phyloP scores from a whole-genome alignment of 2,113 vertebrate genomes.

The Phalacrocorax aristotelis region DNA sequence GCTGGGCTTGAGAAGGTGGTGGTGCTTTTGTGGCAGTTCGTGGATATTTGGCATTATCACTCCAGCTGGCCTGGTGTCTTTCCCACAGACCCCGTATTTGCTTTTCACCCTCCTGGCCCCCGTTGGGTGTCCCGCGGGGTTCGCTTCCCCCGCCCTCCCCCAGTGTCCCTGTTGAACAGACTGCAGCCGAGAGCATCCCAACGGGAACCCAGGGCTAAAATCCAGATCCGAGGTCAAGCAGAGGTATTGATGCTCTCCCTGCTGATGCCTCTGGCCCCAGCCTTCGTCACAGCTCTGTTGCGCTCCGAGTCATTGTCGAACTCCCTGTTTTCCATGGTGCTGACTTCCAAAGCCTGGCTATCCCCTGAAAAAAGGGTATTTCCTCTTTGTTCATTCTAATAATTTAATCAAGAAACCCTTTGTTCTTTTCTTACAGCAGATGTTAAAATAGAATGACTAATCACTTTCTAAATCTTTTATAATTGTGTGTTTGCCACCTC shows the following conservation, averaged over 20 bases:
- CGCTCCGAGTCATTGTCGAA: fast-evolving
- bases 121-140: fast-evolving
- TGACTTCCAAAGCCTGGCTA: neutral
- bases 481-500: neutral
- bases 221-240: neutral
- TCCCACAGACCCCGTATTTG: fast-evolving
- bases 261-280: neutral
- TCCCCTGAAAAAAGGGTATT: neutral
- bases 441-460: neutral
- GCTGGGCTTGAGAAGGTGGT: neutral
- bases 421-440: neutral
- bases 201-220: neutral
- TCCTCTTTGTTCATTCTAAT: neutral
- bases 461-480: neutral
- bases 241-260: neutral
- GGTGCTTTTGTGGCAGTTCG: neutral
- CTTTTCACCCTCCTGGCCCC: neutral
- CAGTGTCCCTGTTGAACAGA: neutral
- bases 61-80: neutral
- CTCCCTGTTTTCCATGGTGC: neutral
- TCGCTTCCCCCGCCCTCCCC: fast-evolving
- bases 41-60: neutral
- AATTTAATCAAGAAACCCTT: neutral
- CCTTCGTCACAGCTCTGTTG: neutral
- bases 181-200: neutral